Evolutionary conservation across 1,140 invertebrate species (phyloP), one percentile per base, ranked within the genome.

Genomic region (Pseudoatta argentina): DNA sequence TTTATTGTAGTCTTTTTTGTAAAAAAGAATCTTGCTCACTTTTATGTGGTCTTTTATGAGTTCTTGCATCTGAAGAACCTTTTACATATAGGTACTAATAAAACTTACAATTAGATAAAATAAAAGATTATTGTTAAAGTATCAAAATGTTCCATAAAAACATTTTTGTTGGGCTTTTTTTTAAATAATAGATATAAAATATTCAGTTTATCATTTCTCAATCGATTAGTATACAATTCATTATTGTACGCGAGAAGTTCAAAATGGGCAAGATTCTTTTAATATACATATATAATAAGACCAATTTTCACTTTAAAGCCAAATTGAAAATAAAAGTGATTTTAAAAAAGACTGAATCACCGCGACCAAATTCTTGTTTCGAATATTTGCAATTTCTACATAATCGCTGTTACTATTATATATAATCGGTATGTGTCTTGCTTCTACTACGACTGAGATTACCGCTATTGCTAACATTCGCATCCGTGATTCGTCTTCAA

Each of bases 301-400:
- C 16, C 2, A 24, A 39, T 55, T 81, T 39, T 67, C n/a, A 8
- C 8, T 24, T 57, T 57, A 39, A 71, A 71, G 2, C 51, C 30
- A 12, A 57, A 71, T 57, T 55, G 24, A 69, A 57, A 14, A 39
- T 27, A 81, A 81, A 81, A 27, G 18, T 3, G 5, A 69, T 39
- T 69, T 27, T 44, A 24, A 79, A 55, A 27, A 59, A 21, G 48
- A 39, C 34, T 10, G 34, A 16, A 71, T 69, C 21, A 81, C 10
- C 16, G 51, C 39, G 34, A 81, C 21, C 16, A 59, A 39, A 69
- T 71, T 71, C 16, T 64, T 57, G 34, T 71, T 59, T 81, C 10
- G 16, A 81, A 27, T 81, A 81, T 81, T 57, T 81, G 48, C 48
- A 69, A 69, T 24, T 39, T n/a, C 10, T 71, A 81, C 2, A 30